A percentile compares a stretch with the other conserved stretches of the same genome.
phyloP scores from a whole-genome alignment of 2,888 invertebrate genomes.

The Coleophora flavipennella region DNA sequence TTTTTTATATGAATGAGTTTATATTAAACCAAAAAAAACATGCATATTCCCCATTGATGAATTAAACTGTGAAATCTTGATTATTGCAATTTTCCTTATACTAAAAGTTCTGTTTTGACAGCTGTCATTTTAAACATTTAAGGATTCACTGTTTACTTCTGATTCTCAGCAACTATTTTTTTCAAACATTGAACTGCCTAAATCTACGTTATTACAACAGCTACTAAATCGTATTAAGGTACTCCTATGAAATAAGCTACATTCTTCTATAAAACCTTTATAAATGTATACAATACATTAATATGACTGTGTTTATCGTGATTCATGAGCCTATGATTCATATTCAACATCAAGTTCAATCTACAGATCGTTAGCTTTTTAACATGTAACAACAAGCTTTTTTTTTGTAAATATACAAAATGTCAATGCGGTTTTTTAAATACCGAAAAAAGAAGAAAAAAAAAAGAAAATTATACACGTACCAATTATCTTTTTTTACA shows the following conservation, averaged over 20 bases:
- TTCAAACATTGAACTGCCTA: conserved; percentile 44
- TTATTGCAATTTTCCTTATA: no score
- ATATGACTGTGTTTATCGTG: conserved; percentile 2
- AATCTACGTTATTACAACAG: conserved; percentile 41
- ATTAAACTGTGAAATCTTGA: no score
- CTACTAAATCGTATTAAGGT: conserved; percentile 21
- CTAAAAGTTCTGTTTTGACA: no score
- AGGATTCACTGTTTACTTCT: conserved; percentile 3
- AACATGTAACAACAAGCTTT: conserved; percentile 54
- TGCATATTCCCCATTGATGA: no score
- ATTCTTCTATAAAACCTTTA: conserved; percentile 54
- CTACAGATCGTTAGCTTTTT: conserved; percentile 47
- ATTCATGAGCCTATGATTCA: conserved; percentile 7
- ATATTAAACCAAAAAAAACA: no score
- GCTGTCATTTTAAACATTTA: no score
- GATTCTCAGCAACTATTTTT: conserved; percentile 32
- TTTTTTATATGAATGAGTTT: no score
- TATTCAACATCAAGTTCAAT: conserved; percentile 40
- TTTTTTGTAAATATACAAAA: conserved; percentile 3
- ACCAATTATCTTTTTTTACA: no score
- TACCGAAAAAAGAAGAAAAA: neutral
- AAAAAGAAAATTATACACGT: neutral
- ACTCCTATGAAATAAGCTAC: conserved; percentile 36
- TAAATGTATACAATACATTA: conserved; percentile 55
- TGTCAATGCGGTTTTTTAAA: neutral